Base-by-base conservation (phyloP, 30 jellyfish, hydroid and myxozoan species). In the Chrysaora quinquecirrha region DNA sequence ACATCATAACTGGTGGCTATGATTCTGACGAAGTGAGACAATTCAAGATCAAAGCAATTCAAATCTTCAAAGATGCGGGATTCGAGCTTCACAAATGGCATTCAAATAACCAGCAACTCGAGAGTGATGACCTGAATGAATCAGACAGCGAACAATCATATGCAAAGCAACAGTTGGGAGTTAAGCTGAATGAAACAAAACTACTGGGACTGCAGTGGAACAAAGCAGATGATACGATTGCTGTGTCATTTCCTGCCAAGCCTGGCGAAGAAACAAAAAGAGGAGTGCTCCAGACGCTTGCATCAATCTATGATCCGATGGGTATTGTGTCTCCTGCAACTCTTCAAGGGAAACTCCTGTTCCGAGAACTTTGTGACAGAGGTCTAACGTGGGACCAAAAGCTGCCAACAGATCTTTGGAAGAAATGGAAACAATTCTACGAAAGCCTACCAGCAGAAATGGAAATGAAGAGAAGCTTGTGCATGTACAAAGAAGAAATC, bases 11-110 rank as follows among this genome's bases (percentile, higher is more conserved):
- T 25, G 88, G 88, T 14, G 86, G 88, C 11, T 34, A 61, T 21
- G 38, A 30, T 30, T 10, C 71, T 18, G 60, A 72, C 1, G 89
- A 83, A 52, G 77, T 65, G 27, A 22, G 31, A 62, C 27, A 29
- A 18, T 10, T 48, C 34, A 81, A 30, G 35, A 22, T 29, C 19
- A 63, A 67, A 81, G 52, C 30, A 66, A 78, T 64, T 78, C 68
- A 34, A 24, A 64, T 30, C n/a, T 81, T 32, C 62, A 69, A 30
- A 12, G 90, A 35, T 0, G 86, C 86, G 30, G 64, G 86, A 0
- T 64, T 80, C 87, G 63, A 64, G 30, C 43, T 80, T 54, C 86
- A 80, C 90, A 80, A 80, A 79, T 80, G 86, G 90, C 90, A 80
- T 50, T 66, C 90, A 3, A 66, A 63, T 27, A 76, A 11, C 6